A percentile compares a stretch with the other conserved stretches of the same genome.
phyloP scores from a whole-genome alignment of 2,113 vertebrate species.

The Beaufortia kweichowensis region DNA sequence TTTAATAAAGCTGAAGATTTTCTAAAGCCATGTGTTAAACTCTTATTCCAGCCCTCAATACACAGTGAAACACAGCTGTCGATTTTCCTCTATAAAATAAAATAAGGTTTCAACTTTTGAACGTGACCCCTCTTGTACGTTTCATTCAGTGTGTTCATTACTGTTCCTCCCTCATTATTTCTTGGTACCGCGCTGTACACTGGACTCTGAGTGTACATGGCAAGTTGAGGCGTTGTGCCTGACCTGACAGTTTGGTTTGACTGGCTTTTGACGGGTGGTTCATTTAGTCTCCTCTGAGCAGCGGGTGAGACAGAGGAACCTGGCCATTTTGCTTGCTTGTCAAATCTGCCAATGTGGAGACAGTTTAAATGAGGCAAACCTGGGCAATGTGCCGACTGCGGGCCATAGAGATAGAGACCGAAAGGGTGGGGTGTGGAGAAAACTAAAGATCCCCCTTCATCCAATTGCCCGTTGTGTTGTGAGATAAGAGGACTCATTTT shows the following conservation, averaged over 20 bases:
- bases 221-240: constrained; percentile 47
- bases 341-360: constrained; percentile 60
- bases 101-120: neutral
- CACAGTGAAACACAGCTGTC: neutral
- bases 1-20: no score
- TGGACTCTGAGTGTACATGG: constrained; percentile 19
- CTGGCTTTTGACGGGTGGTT: constrained; percentile 57
- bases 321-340: constrained; percentile 57
- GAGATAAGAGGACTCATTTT: constrained; percentile 16
- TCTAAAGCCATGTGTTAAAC: no score
- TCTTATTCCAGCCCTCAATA: neutral
- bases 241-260: constrained; percentile 40
- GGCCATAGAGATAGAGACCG: constrained; percentile 33
- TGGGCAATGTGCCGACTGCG: constrained; percentile 52
- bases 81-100: constrained; percentile 2
- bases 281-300: constrained; percentile 59
- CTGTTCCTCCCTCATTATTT: constrained; percentile 44
- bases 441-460: constrained; percentile 15
- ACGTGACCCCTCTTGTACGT: constrained; percentile 1
- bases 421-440: constrained; percentile 1
- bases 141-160: constrained; percentile 33
- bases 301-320: constrained; percentile 34
- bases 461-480: constrained; percentile 15
- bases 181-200: neutral
- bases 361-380: constrained; percentile 67